Conservation (phyloP, 2,797 vertebrate genomes). For the Syndactyla subalaris region DNA sequence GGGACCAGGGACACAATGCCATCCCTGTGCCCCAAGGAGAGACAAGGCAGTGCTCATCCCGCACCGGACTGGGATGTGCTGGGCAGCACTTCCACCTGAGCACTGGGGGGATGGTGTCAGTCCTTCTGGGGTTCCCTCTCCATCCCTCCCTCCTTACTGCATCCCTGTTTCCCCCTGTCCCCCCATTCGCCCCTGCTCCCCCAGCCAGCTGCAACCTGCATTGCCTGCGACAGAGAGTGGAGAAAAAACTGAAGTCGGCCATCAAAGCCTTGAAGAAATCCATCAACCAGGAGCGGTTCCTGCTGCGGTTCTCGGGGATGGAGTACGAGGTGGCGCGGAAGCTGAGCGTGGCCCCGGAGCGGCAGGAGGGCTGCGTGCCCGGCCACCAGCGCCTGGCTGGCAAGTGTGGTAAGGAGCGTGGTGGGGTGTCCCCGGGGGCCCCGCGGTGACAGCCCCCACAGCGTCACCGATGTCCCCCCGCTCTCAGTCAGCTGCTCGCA, state of each 20-base stretch:
- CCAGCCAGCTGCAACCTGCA: conserved; percentile 90
- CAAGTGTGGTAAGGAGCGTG: conserved; percentile 91
- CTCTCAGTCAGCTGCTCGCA: conserved; percentile 96
- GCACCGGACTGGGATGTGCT: rapidly evolving
- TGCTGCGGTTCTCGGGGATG: conserved; percentile 91
- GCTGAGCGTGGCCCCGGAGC: conserved; percentile 76
- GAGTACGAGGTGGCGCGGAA: conserved; percentile 96
- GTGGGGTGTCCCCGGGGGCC: neutral
- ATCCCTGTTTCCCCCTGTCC: neutral
- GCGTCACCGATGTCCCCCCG: conserved; percentile 75
- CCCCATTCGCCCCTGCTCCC: neutral
- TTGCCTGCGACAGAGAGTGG: conserved; percentile 93
- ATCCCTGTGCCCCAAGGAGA: neutral
- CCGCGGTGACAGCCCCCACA: neutral
- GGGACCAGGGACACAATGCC: neutral
- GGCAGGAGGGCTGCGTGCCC: conserved; percentile 84
- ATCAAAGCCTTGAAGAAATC: conserved; percentile 96
- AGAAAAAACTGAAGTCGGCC: conserved; percentile 91
- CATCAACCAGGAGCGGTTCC: conserved; percentile 97
- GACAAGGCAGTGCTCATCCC: neutral
- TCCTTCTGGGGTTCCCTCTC: neutral
- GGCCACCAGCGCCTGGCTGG: conserved; percentile 88
- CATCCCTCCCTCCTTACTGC: neutral
- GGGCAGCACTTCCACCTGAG: neutral
- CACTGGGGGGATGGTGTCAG: neutral